Conservation (phyloP, 2,797 vertebrate species). For the Lacerta viridis region DNA sequence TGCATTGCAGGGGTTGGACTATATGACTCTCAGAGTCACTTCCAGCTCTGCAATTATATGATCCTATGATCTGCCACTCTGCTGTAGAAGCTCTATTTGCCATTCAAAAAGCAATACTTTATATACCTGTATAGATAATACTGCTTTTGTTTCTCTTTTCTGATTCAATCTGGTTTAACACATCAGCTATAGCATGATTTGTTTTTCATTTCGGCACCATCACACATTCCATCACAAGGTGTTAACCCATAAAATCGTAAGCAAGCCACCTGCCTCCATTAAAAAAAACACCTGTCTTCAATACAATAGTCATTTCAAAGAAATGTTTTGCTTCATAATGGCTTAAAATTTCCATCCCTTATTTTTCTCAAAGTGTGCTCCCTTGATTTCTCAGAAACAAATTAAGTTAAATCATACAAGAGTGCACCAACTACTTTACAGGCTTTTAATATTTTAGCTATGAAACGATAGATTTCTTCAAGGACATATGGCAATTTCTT, state of each 20-base stretch:
- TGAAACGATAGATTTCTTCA: slow-evolving; percentile 8
- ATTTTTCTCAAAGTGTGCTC: not conserved
- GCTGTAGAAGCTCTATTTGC: not conserved
- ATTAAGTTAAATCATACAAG: slow-evolving; percentile 30
- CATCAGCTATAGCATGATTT: not conserved
- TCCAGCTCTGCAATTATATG: no score
- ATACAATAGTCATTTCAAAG: not conserved
- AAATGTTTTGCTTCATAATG: not conserved
- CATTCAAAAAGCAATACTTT: not conserved
- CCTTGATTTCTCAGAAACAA: slow-evolving; percentile 23
- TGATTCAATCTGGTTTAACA: not conserved
- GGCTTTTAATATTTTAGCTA: not conserved
- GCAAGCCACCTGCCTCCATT: not conserved
- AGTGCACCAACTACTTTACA: slow-evolving; percentile 7
- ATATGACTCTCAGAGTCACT: no score
- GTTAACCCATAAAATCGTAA: not conserved
- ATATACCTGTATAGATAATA: not conserved
- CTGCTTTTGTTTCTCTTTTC: not conserved
- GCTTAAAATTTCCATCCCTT: not conserved
- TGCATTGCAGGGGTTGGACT: no score
- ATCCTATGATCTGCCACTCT: no score
- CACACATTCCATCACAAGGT: not conserved
- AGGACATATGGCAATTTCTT: not conserved
- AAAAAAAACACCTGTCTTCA: not conserved
- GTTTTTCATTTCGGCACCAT: not conserved